phyloP scores from a whole-genome alignment of 2,797 vertebrate genomes.

The Sternotherus odoratus region DNA sequence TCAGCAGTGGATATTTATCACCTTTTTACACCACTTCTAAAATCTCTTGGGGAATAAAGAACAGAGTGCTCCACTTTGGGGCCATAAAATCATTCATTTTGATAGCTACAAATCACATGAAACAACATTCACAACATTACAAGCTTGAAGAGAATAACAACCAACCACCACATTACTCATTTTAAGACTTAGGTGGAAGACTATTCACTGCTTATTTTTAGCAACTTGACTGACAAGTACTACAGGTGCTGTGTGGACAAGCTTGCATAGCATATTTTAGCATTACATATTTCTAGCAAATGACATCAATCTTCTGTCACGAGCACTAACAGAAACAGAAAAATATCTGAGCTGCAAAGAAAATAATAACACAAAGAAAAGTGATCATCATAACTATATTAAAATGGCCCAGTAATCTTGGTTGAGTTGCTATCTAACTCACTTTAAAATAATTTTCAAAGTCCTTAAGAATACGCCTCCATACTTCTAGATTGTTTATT shows the following conservation, averaged over 20 bases:
- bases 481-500: not conserved
- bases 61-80: not conserved
- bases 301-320: not conserved
- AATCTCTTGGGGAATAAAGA: not conserved
- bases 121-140: not conserved
- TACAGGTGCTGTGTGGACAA: not conserved
- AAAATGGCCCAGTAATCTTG: not conserved
- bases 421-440: not conserved
- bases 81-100: not conserved
- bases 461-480: not conserved
- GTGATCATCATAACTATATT: not conserved
- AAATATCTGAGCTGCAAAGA: not conserved
- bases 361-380: not conserved
- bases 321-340: not conserved
- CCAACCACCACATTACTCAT: not conserved
- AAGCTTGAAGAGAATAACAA: slow-evolving; percentile 11
- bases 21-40: not conserved
- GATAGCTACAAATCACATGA: slow-evolving; percentile 1
- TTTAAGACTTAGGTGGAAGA: not conserved
- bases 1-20: not conserved
- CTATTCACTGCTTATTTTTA: not conserved
- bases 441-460: not conserved
- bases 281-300: not conserved
- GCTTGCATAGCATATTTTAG: not conserved
- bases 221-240: not conserved